Percentiles rank a stretch among this genome's conserved stretches.
Evolutionary conservation across 2,797 vertebrate species (phyloP).

Genomic region (Alauda arvensis): DNA sequence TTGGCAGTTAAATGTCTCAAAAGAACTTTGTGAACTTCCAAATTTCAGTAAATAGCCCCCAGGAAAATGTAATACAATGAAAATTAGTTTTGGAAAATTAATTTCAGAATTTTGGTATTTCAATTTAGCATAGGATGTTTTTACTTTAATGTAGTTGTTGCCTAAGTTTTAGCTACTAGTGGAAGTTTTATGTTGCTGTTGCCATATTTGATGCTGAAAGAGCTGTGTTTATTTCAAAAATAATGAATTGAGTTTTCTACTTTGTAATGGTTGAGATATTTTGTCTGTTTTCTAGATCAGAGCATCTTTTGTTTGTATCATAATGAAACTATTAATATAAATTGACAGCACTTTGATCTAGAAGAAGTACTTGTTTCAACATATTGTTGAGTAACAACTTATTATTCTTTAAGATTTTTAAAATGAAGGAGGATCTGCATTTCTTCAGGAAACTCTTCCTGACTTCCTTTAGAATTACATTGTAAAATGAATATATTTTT

Average conservation of each 20-base stretch:
- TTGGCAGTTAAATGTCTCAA: background rate
- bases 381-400: background rate
- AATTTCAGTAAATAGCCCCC: background rate
- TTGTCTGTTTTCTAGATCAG: constrained; percentile 23
- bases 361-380: background rate
- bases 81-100: background rate
- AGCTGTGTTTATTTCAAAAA: background rate
- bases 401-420: background rate
- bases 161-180: background rate
- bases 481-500: background rate
- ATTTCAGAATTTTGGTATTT: background rate
- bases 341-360: background rate
- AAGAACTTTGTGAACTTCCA: background rate
- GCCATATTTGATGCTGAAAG: background rate
- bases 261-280: background rate
- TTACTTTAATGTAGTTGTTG: background rate
- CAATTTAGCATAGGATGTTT: background rate
- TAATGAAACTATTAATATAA: background rate
- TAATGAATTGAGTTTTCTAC: background rate
- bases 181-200: background rate
- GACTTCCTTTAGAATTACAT: background rate
- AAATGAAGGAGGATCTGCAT: background rate
- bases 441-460: background rate
- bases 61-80: background rate
- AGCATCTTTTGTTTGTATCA: background rate